Conservation (phyloP, 2,113 vertebrate genomes). For the Okapia johnstoni region DNA sequence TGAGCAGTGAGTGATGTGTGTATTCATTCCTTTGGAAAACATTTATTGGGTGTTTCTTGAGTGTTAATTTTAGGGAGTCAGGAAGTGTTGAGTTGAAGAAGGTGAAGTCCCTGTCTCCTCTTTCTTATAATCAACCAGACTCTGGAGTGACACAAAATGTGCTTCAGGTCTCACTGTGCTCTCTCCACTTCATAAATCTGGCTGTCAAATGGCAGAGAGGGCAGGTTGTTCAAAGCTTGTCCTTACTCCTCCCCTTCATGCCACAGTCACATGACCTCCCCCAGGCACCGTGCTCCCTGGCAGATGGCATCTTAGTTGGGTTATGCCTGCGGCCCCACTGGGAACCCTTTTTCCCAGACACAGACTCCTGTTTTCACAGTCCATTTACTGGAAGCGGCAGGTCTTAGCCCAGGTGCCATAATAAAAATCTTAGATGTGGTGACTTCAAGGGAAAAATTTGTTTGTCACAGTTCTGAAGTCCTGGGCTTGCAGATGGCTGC, state of each 20-base stretch:
- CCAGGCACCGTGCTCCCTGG: neutral
- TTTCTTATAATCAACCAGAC: neutral
- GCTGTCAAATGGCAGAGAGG: neutral
- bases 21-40: neutral
- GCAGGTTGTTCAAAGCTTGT: neutral
- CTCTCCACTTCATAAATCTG: neutral
- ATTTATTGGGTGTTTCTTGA: neutral
- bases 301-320: neutral
- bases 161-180: neutral
- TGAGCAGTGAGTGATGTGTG: neutral
- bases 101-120: neutral
- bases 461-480: neutral
- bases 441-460: neutral
- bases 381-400: neutral
- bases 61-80: neutral
- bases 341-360: neutral
- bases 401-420: neutral
- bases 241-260: neutral
- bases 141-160: neutral
- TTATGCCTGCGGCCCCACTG: neutral
- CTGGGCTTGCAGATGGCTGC: neutral
- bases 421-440: neutral
- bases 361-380: neutral
- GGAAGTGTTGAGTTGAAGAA: neutral
- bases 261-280: neutral